Evolutionary conservation across 2,888 invertebrate species (phyloP).

Genomic region (Lasioglossum marginatum): DNA sequence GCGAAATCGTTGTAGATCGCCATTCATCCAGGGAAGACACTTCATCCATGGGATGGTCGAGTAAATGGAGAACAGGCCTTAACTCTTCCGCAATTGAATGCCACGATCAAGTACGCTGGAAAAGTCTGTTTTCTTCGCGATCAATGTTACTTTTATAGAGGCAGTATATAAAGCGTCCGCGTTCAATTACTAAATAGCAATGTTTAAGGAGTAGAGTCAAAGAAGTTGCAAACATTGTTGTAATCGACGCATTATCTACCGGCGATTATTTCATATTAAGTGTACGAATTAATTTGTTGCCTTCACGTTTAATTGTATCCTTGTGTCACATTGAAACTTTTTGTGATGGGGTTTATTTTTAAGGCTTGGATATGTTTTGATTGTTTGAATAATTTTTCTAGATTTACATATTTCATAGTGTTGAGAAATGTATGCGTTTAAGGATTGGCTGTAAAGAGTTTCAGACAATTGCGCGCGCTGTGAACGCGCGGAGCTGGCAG

Average conservation of each 20-base stretch:
- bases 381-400: no score
- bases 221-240: background rate
- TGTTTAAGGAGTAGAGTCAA: background rate
- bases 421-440: background rate
- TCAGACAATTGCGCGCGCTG: background rate
- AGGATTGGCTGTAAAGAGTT: background rate
- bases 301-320: background rate
- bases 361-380: no score
- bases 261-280: background rate
- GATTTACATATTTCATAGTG: background rate
- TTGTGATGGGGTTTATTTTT: background rate
- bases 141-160: background rate
- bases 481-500: background rate
- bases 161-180: background rate
- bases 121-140: background rate
- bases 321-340: background rate
- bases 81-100: background rate
- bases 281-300: background rate
- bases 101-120: background rate
- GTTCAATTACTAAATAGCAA: background rate
- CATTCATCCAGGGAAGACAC: conserved; percentile 7
- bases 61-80: background rate
- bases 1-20: background rate
- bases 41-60: conserved; percentile 2
- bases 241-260: no score